Evolutionary conservation across 1,140 invertebrate species (phyloP).

Genomic region (Sipha flava): DNA sequence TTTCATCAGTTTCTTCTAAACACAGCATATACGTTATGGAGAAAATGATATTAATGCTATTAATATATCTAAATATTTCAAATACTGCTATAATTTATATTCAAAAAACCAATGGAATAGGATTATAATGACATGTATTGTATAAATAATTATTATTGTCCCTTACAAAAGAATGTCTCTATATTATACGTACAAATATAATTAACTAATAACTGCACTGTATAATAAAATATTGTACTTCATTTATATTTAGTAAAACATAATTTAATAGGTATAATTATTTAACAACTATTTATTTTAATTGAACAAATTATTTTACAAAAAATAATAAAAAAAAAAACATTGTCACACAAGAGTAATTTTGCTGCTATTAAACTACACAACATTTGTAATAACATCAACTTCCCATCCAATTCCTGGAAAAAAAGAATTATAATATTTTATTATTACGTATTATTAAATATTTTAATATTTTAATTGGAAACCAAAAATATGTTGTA

Average conservation of each 20-base stretch:
- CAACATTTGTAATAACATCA: background rate
- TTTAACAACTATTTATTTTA: background rate
- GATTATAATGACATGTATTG: too few species aligned
- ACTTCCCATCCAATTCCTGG: constrained; percentile 26
- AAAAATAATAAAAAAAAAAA: background rate
- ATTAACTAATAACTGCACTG: background rate
- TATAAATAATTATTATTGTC: background rate
- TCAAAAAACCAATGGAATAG: too few species aligned
- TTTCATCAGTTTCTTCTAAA: background rate
- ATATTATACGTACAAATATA: background rate
- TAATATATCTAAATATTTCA: background rate
- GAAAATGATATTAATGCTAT: background rate
- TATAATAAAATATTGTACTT: background rate
- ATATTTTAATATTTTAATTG: too few species aligned
- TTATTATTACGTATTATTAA: too few species aligned
- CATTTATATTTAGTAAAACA: background rate
- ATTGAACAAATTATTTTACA: background rate
- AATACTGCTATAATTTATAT: too few species aligned
- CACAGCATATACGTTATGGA: background rate
- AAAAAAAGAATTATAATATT: too few species aligned
- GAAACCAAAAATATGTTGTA: too few species aligned
- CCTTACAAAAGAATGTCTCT: background rate
- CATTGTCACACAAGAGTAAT: background rate
- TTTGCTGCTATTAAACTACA: background rate
- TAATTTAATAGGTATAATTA: background rate